Base-by-base conservation (phyloP, 2,888 invertebrate species). In the Phalangium opilio region DNA sequence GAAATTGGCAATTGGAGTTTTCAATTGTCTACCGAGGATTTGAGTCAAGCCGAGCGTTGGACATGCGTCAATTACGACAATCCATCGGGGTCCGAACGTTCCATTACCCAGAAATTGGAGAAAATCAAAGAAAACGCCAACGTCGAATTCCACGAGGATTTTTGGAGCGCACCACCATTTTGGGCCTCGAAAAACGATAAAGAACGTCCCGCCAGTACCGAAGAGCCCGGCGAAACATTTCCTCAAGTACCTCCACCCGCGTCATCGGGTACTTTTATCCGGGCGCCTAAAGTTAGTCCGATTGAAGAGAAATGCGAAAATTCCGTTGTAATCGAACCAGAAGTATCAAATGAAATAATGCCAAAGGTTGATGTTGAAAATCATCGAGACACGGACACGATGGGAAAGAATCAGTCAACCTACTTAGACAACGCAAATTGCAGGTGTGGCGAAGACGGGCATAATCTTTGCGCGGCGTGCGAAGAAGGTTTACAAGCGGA, bases 1-100 rank as follows among this genome's bases (percentile, higher is more conserved):
- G 82, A 82, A 64, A 66, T 82, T 53, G 81, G 82, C 66, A 81
- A 82, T 63, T 82, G 82, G 82, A 81, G 79, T 62, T 70, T 80
- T 61, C 78, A 78, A 41, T 66, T 81, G 51, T 80, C 80, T 1
- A 77, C 74, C 55, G 80, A 80, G 62, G 79, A 80, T 64, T 69
- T 79, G 49, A 44, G 19, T 11, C 35, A 14, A 11, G 17, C 7
- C 20, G 20, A 38, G 15, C 20, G 41, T 20, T 7, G 18, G 19
- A 3, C 21, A 14, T 19, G 17, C 19, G 15, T 17, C 18, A 14
- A 15, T 43, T 36, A 11, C 39, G 27, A 27, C 27, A 27, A 27
- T 27, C 27, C 27, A 27, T 27, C 27, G 27, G 4, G 5, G 4
- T 17, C 43, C 45, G 32, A 50, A 41, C 34, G 42, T 44, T 18